phyloP scores from a whole-genome alignment of 2,888 invertebrate species.

The Cosmopolites sordidus region DNA sequence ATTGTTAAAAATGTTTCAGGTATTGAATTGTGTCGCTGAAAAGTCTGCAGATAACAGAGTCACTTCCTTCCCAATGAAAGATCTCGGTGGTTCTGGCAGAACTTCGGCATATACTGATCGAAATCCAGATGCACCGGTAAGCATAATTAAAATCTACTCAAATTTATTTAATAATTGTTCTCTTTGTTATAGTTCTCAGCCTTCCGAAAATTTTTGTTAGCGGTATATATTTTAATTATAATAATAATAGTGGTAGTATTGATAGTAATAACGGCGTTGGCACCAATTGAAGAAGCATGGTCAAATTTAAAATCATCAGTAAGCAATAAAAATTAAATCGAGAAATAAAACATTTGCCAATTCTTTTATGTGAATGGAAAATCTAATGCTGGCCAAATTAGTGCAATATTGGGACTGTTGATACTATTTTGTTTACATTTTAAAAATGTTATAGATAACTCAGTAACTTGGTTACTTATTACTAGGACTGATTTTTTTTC shows the following conservation, averaged over 20 bases:
- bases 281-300: conserved; percentile 68
- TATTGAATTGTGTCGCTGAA: conserved; percentile 73
- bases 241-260: conserved; percentile 66
- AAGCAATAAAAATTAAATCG: conserved; percentile 18
- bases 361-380: no score
- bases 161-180: conserved; percentile 26
- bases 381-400: no score
- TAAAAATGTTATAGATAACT: no score
- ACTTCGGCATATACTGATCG: conserved; percentile 62
- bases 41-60: conserved; percentile 67
- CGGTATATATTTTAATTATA: conserved; percentile 71
- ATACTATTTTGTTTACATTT: no score
- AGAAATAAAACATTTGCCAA: no score
- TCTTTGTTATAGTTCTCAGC: conserved; percentile 63
- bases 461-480: no score
- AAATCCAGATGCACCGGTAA: conserved; percentile 75
- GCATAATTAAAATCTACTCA: conserved; percentile 29
- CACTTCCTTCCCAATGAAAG: conserved; percentile 82
- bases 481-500: no score
- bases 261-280: conserved; percentile 69
- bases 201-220: conserved; percentile 72
- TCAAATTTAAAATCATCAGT: conserved; percentile 32
- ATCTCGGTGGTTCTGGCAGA: conserved; percentile 63
- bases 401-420: no score
- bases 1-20: conserved; percentile 54